Evolutionary conservation across 2,888 invertebrate genomes (phyloP).

Genomic region (Baccha elongata): DNA sequence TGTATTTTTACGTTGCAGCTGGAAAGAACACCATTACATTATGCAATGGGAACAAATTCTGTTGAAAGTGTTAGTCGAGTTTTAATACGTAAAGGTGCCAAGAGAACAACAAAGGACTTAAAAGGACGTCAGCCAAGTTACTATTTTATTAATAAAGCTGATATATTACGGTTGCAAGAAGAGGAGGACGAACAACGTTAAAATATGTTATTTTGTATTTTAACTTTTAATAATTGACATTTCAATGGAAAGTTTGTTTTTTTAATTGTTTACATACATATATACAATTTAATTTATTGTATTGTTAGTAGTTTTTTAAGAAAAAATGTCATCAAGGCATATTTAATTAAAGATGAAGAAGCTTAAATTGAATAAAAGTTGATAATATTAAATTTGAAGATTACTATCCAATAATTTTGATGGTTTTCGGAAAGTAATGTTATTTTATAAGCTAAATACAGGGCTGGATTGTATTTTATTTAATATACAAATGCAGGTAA

Average conservation of each 20-base stretch:
- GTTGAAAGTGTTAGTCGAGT: constrained; percentile 91
- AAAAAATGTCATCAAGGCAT: not conserved
- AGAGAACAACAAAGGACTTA: constrained; percentile 91
- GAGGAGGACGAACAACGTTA: constrained; percentile 87
- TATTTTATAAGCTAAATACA: no score
- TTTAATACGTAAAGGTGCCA: constrained; percentile 92
- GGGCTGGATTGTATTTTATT: no score
- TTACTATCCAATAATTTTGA: no score
- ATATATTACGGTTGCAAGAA: constrained; percentile 91
- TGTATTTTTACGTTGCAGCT: constrained; percentile 86
- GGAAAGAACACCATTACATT: constrained; percentile 93
- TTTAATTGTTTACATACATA: not conserved
- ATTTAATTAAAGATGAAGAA: not conserved
- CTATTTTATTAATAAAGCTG: constrained; percentile 96
- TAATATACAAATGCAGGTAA: no score
- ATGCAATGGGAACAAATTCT: constrained; percentile 94
- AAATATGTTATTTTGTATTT: constrained; percentile 43
- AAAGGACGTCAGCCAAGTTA: constrained; percentile 95
- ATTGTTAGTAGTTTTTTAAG: not conserved
- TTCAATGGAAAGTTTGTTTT: constrained; percentile 27
- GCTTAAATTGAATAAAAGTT: not conserved
- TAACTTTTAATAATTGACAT: constrained; percentile 27
- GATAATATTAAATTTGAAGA: no score
- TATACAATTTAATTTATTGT: constrained; percentile 3
- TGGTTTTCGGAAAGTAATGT: no score